A percentile compares a stretch with the other conserved stretches of the same genome.
phyloP scores from a whole-genome alignment of 2,888 invertebrate species.

The Platypus cylindrus region DNA sequence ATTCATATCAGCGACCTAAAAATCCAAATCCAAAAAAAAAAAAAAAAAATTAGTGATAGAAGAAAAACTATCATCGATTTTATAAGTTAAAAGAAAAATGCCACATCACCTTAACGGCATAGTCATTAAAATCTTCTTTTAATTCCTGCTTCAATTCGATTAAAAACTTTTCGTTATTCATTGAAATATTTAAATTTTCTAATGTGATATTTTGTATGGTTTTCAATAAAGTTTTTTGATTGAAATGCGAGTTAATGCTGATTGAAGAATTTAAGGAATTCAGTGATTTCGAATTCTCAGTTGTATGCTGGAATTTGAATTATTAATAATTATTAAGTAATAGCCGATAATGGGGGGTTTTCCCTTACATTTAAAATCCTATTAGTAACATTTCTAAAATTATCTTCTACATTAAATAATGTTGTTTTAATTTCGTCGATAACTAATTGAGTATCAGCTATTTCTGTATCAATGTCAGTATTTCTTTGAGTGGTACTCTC shows the following conservation, averaged over 20 bases:
- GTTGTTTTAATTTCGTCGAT: conserved; percentile 31
- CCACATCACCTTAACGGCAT: conserved; percentile 30
- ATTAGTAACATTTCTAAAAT: conserved; percentile 23
- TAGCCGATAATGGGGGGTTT: too few species aligned
- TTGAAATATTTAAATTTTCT: conserved; percentile 5
- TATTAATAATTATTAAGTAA: too few species aligned
- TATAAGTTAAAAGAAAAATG: too few species aligned
- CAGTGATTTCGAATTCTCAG: too few species aligned
- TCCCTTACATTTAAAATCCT: conserved; percentile 24
- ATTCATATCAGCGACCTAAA: conserved; percentile 49
- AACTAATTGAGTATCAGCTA: conserved; percentile 28
- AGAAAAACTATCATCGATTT: too few species aligned
- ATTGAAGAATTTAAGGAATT: too few species aligned
- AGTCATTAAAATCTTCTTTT: conserved; percentile 26
- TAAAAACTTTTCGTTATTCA: conserved; percentile 1
- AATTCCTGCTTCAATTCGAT: conserved; percentile 21
- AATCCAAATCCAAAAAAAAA: conserved; percentile 5
- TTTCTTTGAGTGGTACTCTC: conserved; percentile 27
- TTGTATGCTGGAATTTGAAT: too few species aligned
- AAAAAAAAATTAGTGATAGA: too few species aligned
- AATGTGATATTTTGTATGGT: conserved; percentile 6
- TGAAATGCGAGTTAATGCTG: too few species aligned
- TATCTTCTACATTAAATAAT: conserved; percentile 22
- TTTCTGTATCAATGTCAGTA: conserved; percentile 30
- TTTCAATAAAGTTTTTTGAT: too few species aligned